Conservation (phyloP, 92 coral and sea anemone species). For the Epizoanthus rinbou region DNA sequence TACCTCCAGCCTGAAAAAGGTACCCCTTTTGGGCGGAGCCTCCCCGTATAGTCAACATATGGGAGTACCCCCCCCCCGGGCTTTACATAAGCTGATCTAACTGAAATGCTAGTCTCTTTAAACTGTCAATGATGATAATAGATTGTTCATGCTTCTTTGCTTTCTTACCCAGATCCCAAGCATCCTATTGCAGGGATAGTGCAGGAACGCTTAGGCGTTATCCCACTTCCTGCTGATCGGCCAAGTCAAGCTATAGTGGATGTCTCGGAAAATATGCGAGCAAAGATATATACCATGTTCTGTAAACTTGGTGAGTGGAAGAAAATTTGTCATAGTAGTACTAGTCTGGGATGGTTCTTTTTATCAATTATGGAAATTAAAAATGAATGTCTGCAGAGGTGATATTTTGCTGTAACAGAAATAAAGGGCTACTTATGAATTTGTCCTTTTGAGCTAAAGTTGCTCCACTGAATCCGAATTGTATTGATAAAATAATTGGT, state of each 20-base stretch:
- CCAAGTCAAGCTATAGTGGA: slow-evolving; percentile 96
- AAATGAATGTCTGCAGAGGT: background rate
- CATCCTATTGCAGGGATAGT: slow-evolving; percentile 84
- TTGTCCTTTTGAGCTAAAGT: too few relatives aligned
- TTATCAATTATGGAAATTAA: background rate
- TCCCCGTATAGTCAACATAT: too few relatives aligned
- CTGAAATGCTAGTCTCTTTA: too few relatives aligned
- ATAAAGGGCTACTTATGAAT: too few relatives aligned
- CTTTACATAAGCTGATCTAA: background rate
- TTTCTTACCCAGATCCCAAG: slow-evolving; percentile 66
- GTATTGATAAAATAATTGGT: too few relatives aligned
- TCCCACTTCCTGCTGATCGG: slow-evolving; percentile 87
- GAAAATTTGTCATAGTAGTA: background rate
- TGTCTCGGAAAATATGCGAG: slow-evolving; percentile 96
- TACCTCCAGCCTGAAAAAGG: too few relatives aligned
- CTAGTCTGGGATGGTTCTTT: background rate
- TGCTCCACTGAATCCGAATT: too few relatives aligned
- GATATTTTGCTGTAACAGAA: background rate
- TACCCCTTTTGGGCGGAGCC: too few relatives aligned
- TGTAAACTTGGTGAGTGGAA: slow-evolving; percentile 84
- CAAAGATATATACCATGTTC: slow-evolving; percentile 91
- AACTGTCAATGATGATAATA: background rate
- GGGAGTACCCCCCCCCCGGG: too few relatives aligned
- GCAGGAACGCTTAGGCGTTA: slow-evolving; percentile 81
- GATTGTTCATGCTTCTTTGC: background rate